phyloP scores from a whole-genome alignment of 1,140 invertebrate species.

The Notospermus geniculatus region DNA sequence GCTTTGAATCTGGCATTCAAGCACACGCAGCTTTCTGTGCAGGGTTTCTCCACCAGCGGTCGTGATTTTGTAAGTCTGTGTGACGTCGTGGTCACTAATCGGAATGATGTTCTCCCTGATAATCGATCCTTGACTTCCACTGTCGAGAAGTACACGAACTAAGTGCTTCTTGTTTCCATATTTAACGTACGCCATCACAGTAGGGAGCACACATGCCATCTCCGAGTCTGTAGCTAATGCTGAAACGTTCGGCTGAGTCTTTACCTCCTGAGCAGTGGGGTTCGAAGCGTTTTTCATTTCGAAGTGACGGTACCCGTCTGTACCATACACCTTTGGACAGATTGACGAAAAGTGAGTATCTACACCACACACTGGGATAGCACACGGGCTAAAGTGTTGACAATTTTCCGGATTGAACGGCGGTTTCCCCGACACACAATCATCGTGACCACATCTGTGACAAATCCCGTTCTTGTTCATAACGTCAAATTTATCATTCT shows the following conservation, averaged over 20 bases:
- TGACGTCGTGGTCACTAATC: neutral
- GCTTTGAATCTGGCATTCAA: neutral
- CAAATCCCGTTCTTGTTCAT: neutral
- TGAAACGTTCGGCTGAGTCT: neutral
- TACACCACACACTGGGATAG: neutral
- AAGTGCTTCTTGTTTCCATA: neutral
- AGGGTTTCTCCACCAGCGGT: constrained; percentile 4
- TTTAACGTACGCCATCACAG: neutral
- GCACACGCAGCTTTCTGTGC: neutral
- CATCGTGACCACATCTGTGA: neutral
- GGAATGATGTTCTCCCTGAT: constrained; percentile 1
- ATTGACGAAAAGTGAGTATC: constrained; percentile 7
- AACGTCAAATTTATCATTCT: constrained; percentile 5
- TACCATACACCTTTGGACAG: neutral
- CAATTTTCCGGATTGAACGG: neutral
- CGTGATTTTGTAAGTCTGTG: neutral
- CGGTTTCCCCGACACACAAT: constrained; percentile 7
- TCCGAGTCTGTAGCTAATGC: neutral
- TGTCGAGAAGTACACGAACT: constrained; percentile 1
- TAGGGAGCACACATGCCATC: neutral
- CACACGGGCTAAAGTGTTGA: neutral
- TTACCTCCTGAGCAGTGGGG: neutral
- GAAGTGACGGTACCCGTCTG: constrained; percentile 5
- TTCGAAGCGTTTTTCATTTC: neutral
- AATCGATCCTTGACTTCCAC: constrained; percentile 5